phyloP scores from a whole-genome alignment of 2,797 vertebrate genomes.

The Sebastes hubbsi region DNA sequence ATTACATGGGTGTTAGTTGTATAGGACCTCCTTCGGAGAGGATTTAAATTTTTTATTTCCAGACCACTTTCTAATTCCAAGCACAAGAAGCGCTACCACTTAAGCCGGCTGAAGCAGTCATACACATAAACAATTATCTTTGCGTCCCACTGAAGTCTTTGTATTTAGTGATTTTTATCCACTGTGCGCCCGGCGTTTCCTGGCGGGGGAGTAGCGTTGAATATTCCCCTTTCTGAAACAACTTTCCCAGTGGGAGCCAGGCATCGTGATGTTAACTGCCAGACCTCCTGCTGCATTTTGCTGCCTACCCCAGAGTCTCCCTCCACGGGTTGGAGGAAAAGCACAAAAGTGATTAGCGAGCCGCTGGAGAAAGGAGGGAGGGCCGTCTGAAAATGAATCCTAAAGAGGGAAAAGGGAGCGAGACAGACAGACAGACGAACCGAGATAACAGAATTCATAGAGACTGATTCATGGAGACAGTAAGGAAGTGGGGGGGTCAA shows the following conservation, averaged over 20 bases:
- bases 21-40: background rate
- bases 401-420: constrained; percentile 54
- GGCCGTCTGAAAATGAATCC: constrained; percentile 58
- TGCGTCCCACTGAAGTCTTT: constrained; percentile 68
- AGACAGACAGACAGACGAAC: constrained; percentile 52
- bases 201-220: constrained; percentile 66
- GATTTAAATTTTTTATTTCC: constrained; percentile 19
- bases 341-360: constrained; percentile 80
- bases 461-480: constrained; percentile 73
- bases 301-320: constrained; percentile 68
- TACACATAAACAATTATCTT: constrained; percentile 62
- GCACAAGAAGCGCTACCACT: constrained; percentile 36
- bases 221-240: constrained; percentile 64
- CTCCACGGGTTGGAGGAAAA: constrained; percentile 75
- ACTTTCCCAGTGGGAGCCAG: constrained; percentile 66
- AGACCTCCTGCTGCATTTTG: constrained; percentile 65
- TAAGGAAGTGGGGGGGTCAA: constrained; percentile 68
- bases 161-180: constrained; percentile 66
- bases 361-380: constrained; percentile 50
- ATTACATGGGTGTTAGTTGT: background rate
- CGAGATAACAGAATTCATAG: constrained; percentile 74
- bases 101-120: constrained; percentile 38
- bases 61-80: constrained; percentile 18
- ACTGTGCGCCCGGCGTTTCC: constrained; percentile 62
- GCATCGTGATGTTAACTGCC: constrained; percentile 60